Conservation (phyloP, 2,888 invertebrate genomes). For the Elegia similella region DNA sequence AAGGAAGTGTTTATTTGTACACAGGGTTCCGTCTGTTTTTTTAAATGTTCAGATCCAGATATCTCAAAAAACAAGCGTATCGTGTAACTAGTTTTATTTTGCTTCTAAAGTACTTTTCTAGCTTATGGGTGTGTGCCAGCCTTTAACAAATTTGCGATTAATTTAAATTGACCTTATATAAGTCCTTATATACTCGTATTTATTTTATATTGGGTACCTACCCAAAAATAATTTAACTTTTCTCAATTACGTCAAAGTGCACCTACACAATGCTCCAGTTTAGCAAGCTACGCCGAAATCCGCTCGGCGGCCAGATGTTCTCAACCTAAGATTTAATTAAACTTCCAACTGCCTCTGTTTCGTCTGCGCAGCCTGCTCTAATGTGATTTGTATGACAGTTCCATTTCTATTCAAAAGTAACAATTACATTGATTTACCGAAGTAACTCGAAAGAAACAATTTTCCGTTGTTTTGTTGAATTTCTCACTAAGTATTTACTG, state of each 20-base stretch:
- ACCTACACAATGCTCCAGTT: background rate
- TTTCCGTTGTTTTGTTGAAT: background rate
- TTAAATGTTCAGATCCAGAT: too few relatives aligned
- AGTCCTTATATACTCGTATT: too few relatives aligned
- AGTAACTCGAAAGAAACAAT: constrained; percentile 19
- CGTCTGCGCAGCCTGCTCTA: constrained; percentile 31
- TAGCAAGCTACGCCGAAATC: constrained; percentile 10
- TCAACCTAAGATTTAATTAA: constrained; percentile 65
- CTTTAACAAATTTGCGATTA: too few relatives aligned
- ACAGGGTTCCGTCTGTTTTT: too few relatives aligned
- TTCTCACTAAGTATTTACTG: background rate
- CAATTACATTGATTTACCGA: constrained; percentile 2
- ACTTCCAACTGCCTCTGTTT: constrained; percentile 51
- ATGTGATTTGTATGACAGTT: constrained; percentile 42
- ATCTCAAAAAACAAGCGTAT: too few relatives aligned
- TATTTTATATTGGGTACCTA: background rate
- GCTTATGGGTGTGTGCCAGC: too few relatives aligned
- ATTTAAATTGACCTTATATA: too few relatives aligned
- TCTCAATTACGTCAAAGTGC: background rate
- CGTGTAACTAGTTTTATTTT: too few relatives aligned
- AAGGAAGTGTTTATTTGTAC: too few relatives aligned
- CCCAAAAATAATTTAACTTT: background rate
- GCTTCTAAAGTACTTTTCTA: too few relatives aligned
- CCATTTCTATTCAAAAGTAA: constrained; percentile 22
- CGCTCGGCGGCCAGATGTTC: constrained; percentile 51